Conservation (phyloP, 2,797 vertebrate species). For the Amniataba percoides region DNA sequence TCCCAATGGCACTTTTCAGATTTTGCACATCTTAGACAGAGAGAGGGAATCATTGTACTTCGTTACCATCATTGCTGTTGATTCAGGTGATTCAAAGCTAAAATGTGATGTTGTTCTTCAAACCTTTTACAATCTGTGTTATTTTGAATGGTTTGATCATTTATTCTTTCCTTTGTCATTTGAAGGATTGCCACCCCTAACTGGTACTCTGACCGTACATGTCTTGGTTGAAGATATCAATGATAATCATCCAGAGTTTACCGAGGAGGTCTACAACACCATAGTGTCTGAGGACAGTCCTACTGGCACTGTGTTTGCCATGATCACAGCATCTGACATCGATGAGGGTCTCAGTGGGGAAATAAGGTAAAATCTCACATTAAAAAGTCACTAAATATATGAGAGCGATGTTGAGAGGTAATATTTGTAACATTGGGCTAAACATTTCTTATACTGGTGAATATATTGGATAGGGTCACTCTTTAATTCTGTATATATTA, state of each 20-base stretch:
- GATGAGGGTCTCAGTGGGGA: constrained; percentile 81
- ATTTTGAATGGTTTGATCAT: constrained; percentile 12
- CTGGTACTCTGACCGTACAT: constrained; percentile 79
- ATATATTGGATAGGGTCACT: neutral
- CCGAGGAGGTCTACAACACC: constrained; percentile 70
- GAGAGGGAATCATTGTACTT: constrained; percentile 73
- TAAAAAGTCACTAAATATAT: neutral
- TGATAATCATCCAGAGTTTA: constrained; percentile 83
- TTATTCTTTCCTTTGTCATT: constrained; percentile 31
- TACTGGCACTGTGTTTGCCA: constrained; percentile 78
- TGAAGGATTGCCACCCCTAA: constrained; percentile 80
- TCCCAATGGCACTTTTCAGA: constrained; percentile 77
- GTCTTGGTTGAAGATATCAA: constrained; percentile 84
- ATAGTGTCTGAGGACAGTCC: constrained; percentile 82
- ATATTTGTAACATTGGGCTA: neutral
- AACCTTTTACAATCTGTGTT: neutral
- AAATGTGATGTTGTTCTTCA: neutral
- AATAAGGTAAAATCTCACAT: constrained; percentile 75
- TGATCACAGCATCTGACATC: constrained; percentile 79
- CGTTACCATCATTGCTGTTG: constrained; percentile 79
- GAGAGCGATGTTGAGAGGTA: neutral
- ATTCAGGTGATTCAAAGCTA: constrained; percentile 81
- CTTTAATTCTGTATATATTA: neutral
- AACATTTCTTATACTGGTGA: neutral
- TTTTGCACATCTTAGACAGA: constrained; percentile 79